These are phyloP conservation scores for Scrobipalpa costella DNA, from an alignment of 2,888 invertebrate species.

Conservation along the genomic window DNA sequence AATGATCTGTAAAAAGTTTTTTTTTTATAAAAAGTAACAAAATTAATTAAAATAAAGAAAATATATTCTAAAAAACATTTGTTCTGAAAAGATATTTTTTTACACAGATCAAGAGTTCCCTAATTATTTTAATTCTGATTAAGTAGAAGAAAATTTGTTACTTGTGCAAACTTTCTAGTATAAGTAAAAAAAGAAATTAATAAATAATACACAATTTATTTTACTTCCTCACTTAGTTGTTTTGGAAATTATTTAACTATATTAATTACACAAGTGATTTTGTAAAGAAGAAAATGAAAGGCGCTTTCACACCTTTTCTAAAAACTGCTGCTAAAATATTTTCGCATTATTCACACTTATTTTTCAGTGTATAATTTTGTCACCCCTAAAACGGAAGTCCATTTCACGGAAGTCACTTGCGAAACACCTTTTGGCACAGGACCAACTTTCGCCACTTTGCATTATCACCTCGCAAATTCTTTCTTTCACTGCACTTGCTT, in stretches of 20 bases:
- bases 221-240: no score
- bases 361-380: not conserved
- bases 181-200: no score
- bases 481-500: constrained; percentile 11
- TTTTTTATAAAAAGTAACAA: no score
- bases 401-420: constrained; percentile 21
- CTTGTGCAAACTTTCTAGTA: no score
- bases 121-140: no score
- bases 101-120: no score
- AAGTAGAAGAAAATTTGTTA: no score
- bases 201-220: no score
- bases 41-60: no score
- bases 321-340: not conserved
- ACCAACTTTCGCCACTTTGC: constrained; percentile 8
- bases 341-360: constrained; percentile 4
- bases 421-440: constrained; percentile 16
- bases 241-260: not conserved
- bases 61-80: no score
- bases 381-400: constrained; percentile 19
- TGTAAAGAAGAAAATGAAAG: constrained; percentile 9
- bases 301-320: constrained; percentile 16
- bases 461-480: constrained; percentile 13
- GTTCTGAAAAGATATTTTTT: no score
- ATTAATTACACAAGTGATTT: not conserved
- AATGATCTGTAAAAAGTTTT: no score